Percentiles rank a stretch among this genome's conserved stretches.
These are phyloP conservation scores for Gouania willdenowi DNA, from an alignment of 2,797 vertebrate genomes.

Conservation along the genomic window DNA sequence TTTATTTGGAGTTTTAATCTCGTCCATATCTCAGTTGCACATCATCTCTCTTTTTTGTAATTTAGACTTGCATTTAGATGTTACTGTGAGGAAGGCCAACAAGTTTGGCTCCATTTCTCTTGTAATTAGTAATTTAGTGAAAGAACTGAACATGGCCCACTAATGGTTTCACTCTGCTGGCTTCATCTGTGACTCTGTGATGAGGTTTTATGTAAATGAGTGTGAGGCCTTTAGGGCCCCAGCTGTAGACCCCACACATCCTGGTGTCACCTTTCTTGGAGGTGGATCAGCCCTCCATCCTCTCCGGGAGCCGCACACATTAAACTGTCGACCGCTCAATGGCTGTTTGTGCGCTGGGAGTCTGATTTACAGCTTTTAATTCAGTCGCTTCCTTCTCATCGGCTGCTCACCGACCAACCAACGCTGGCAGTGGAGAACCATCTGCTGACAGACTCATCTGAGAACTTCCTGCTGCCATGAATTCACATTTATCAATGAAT, in stretches of 20 bases:
- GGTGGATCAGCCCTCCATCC: slow-evolving; percentile 60
- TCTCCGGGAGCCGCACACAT: slow-evolving; percentile 59
- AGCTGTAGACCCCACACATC: slow-evolving; percentile 37
- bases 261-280: slow-evolving; percentile 58
- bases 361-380: slow-evolving; percentile 68
- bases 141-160: too few species aligned
- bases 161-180: too few species aligned
- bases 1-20: too few species aligned
- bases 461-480: too few species aligned
- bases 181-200: slow-evolving; percentile 25
- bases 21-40: too few species aligned
- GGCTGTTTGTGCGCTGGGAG: slow-evolving; percentile 44
- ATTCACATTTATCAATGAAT: too few species aligned
- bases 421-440: slow-evolving; percentile 50
- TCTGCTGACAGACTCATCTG: too few species aligned
- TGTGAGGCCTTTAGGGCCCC: slow-evolving; percentile 31
- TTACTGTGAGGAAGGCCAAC: too few species aligned
- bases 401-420: slow-evolving; percentile 39
- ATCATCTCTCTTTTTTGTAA: too few species aligned
- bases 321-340: slow-evolving; percentile 70
- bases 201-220: slow-evolving; percentile 48
- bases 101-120: too few species aligned
- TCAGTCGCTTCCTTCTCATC: slow-evolving; percentile 34
- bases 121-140: too few species aligned
- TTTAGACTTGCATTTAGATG: too few species aligned